Percentiles rank a stretch among this genome's conserved stretches.
Conservation (phyloP, 92 coral and sea anemone species). For the Heliopora coerulea region DNA sequence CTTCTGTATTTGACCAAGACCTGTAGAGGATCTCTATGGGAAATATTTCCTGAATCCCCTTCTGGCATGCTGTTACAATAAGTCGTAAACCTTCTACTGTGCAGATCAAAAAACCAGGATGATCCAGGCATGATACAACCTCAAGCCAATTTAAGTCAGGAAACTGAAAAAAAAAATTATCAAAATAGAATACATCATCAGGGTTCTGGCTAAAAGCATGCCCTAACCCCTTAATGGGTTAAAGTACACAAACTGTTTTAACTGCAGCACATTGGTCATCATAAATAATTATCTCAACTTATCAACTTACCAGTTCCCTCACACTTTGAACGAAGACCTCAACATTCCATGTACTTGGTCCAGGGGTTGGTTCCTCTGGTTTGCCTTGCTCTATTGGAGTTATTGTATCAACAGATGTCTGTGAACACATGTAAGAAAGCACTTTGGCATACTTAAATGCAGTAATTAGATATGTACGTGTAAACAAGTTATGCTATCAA, state of each 20-base stretch:
- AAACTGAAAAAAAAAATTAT: conserved; percentile 43
- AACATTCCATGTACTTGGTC: conserved; percentile 83
- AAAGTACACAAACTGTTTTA: too few species aligned
- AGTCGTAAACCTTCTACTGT: conserved; percentile 81
- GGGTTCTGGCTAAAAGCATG: too few species aligned
- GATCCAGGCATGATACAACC: conserved; percentile 80
- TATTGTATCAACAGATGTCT: conserved; percentile 74
- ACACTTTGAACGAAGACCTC: conserved; percentile 84
- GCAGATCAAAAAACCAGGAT: conserved; percentile 84
- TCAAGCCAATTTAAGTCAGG: conserved; percentile 83
- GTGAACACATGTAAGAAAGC: too few species aligned
- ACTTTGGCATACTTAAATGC: too few species aligned
- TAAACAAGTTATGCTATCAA: too few species aligned
- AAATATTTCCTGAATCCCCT: conserved; percentile 80
- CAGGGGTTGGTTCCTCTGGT: conserved; percentile 61
- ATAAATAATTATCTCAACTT: too few species aligned
- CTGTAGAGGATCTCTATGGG: conserved; percentile 84
- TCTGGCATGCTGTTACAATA: conserved; percentile 65
- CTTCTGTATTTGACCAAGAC: conserved; percentile 91
- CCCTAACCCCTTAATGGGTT: too few species aligned
- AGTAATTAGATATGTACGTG: too few species aligned
- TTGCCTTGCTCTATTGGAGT: conserved; percentile 69
- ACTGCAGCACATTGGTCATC: too few species aligned
- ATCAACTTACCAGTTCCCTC: conserved; percentile 75
- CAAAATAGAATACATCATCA: too few species aligned